Base-by-base conservation (phyloP, 2,113 vertebrate species). In the Gymnorhina tibicen region DNA sequence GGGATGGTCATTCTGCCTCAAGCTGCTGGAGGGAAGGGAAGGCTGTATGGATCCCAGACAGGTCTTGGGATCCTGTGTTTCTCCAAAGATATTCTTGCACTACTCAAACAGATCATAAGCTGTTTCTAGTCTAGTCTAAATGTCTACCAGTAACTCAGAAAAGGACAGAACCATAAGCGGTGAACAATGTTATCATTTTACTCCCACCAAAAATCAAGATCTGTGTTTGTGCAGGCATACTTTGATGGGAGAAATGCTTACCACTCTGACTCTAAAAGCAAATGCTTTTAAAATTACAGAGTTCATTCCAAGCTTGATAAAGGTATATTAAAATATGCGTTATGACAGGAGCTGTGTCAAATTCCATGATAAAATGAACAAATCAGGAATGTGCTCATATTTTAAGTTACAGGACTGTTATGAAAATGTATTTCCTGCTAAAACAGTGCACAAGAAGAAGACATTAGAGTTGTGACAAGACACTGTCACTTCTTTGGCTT, bases 261-360 rank as follows among this genome's bases (percentile, higher is more conserved):
- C 75, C 87, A 91, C 2, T 0, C 64, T 85, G 67, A 53, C 41
- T 94, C 16, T 89, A 92, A 96, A 96, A 95, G 67, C n/a, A 93
- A 94, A 89, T 55, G 74, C 39, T 94, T 93, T 96, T 87, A 42
- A 91, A 96, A 91, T 75, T 60, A 76, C n/a, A 35, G 52, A 91
- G 78, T 39, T 92, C 50, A 59, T 90, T 91, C 59, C 39, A 91
- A 83, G 46, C 33, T 93, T 83, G 53, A 95, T 87, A 85, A 93
- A 87, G 50, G 55, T 91, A 63, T 87, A 85, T 91, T 94, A 96
- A 91, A 91, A 91, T 93, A 66, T 42, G 35, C 93, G 85, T 95
- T 95, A 70, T 97, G 94, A 96, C 95, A 96, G 75, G 19, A 90
- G 10, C 24, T 93, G 24, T 91, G 70, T 95, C 75, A 91, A 85